phyloP scores from a whole-genome alignment of 1,140 invertebrate genomes.

The Cataglyphis hispanica region DNA sequence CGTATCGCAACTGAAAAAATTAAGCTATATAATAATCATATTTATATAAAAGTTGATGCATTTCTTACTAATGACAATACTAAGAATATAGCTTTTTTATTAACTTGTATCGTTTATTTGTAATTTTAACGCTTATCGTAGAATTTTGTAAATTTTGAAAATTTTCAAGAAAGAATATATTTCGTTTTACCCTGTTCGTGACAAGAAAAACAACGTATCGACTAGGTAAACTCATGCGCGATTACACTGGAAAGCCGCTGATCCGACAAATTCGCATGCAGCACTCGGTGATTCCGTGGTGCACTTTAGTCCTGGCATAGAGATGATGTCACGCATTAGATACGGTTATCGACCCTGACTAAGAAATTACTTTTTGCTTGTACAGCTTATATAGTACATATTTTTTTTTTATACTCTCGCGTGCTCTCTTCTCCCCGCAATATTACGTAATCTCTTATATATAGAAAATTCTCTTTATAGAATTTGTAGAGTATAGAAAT shows the following conservation, averaged over 20 bases:
- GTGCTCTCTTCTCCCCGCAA: neutral
- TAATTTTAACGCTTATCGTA: neutral
- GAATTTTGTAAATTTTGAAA: neutral
- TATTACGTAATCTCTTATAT: neutral
- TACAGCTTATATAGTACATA: neutral
- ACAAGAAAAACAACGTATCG: constrained; percentile 18
- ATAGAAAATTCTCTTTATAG: neutral
- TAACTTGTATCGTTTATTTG: neutral
- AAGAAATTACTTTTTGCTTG: constrained; percentile 29
- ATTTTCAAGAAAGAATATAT: neutral
- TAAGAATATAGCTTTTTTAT: neutral
- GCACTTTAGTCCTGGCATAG: constrained; percentile 15
- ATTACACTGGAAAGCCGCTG: constrained; percentile 28
- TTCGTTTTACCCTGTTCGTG: neutral
- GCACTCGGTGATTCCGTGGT: constrained; percentile 21
- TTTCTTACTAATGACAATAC: neutral
- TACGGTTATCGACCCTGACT: constrained; percentile 16
- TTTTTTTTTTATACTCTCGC: neutral
- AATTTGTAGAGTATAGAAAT: neutral
- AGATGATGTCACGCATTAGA: constrained; percentile 35
- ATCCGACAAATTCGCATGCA: constrained; percentile 34
- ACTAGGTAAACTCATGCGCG: constrained; percentile 34
- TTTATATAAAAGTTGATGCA: neutral
- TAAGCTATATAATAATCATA: neutral
- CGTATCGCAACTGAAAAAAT: neutral